A percentile compares a stretch with the other conserved stretches of the same genome.
Conservation (phyloP, 2,888 invertebrate species). For the Lamellibrachia satsuma region DNA sequence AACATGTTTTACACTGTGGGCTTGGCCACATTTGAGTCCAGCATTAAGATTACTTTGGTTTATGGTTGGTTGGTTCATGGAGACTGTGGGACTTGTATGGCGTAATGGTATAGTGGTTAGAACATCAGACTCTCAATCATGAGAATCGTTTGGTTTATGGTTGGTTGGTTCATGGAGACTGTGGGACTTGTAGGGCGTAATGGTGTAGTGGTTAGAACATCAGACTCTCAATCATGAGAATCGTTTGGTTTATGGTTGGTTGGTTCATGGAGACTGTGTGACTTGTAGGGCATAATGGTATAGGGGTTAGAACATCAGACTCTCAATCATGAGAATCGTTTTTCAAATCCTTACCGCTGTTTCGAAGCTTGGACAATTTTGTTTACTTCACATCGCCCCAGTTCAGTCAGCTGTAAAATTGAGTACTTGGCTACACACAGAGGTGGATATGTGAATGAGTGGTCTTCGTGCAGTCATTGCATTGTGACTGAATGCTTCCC, state of each 20-base stretch:
- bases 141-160: background rate
- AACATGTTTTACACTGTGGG: background rate
- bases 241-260: background rate
- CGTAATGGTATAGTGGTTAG: too few species aligned
- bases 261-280: background rate
- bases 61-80: background rate
- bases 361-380: too few species aligned
- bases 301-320: too few species aligned
- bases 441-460: too few species aligned
- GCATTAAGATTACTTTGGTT: background rate
- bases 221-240: background rate
- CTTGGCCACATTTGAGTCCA: background rate
- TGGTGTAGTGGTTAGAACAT: too few species aligned
- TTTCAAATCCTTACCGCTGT: too few species aligned
- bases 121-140: background rate
- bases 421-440: too few species aligned
- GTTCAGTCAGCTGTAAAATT: too few species aligned
- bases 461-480: too few species aligned
- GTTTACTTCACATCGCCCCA: too few species aligned
- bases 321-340: background rate
- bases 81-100: background rate
- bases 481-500: too few species aligned
- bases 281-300: background rate
- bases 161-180: background rate
- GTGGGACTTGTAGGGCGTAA: background rate